Evolutionary conservation across 2,888 invertebrate genomes (phyloP), one percentile per base, ranked within the genome.

Genomic region (Chesias legatella): DNA sequence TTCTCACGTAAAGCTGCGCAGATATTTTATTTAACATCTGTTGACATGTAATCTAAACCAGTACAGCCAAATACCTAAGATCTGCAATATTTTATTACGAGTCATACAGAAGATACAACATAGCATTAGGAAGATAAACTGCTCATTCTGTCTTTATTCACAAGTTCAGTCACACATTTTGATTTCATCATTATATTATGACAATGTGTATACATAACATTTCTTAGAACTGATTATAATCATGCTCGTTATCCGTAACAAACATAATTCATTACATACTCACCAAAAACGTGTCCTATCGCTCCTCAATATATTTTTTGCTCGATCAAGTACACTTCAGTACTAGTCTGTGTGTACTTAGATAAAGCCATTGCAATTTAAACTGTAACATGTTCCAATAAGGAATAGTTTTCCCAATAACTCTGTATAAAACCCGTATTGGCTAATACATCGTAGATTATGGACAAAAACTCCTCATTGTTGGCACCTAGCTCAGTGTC

Each of bases 381-480:
- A 36, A 42, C 48, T 41, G 32, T 50, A 40, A 35, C 10, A 9
- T 25, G 5, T 21, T 34, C 17, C 5, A 10, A 7, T 35, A 48
- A 33, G 32, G 35, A 26, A 10, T 9, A 30, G 32, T 29, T 27
- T 48, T 33, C 17, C 32, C 13, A 38, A 39, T 9, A 8, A 10
- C 32, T 7, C 9, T 33, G 7, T 8, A 29, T 41, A 26, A 25
- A 45, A 50, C 43, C 37, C 34, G 50, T 51, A 42, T 51, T 54
- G 30, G 43, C 29, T 43, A 46, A 49, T 54, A 51, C 47, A 41
- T 41, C 42, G 38, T 35, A 40, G 49, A 38, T 51, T 44, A 42
- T 24, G 24, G 36, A 33, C 44, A 65, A 68, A 67, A 62, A 58
- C 42, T 39, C 51, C 53, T 64, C 68, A 67, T 69, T 71, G 71